Conservation (phyloP, 2,888 invertebrate species). For the Punctoribates punctum region DNA sequence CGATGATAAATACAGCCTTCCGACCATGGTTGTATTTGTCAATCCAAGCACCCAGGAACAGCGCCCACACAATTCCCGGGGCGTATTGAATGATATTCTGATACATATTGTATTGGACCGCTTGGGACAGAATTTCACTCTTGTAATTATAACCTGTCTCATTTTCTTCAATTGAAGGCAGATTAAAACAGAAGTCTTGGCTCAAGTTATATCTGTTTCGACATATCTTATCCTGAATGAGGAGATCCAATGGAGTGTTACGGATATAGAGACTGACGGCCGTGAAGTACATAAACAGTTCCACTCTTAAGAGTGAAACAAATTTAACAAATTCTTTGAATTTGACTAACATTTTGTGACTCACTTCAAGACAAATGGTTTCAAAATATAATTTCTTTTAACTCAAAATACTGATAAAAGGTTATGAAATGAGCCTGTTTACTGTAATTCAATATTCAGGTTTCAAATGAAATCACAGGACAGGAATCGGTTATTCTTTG, state of each 20-base stretch:
- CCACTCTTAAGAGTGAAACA: not conserved
- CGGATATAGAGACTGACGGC: not conserved
- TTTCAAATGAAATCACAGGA: no score
- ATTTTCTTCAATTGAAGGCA: constrained; percentile 18
- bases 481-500: no score
- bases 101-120: constrained; percentile 14
- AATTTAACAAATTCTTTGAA: not conserved
- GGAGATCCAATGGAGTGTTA: constrained; percentile 17
- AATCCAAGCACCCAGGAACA: constrained; percentile 35
- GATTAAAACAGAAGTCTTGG: not conserved
- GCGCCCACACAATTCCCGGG: not conserved
- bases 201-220: not conserved
- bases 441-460: no score
- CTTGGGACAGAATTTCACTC: constrained; percentile 8
- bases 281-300: not conserved
- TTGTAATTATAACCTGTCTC: constrained; percentile 5
- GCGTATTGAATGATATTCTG: not conserved
- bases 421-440: no score
- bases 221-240: constrained; percentile 40
- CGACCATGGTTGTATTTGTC: constrained; percentile 22
- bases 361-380: not conserved
- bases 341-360: not conserved
- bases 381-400: no score
- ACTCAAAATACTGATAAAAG: no score
- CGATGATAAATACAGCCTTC: constrained; percentile 9